phyloP scores from a whole-genome alignment of 2,113 vertebrate genomes.

The Paramormyrops kingsleyae region DNA sequence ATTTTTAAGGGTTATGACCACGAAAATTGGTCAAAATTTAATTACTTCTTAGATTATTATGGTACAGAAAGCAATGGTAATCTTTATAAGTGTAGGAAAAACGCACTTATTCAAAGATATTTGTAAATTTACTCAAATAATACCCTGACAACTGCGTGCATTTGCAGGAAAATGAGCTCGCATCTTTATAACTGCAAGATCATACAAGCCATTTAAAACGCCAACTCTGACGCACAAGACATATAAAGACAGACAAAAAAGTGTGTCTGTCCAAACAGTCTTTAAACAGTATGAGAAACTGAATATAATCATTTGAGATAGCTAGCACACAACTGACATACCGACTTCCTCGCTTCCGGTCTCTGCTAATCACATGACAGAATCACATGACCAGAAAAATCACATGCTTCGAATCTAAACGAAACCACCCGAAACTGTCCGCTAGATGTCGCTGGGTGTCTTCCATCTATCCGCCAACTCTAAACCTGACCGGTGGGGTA shows the following conservation, averaged over 20 bases:
- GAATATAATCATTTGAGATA: not conserved
- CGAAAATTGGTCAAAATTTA: not conserved
- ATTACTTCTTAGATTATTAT: not conserved
- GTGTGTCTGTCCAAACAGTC: not conserved
- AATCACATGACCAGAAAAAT: not conserved
- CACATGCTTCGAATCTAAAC: not conserved
- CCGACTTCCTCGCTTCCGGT: not conserved
- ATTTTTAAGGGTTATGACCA: not conserved
- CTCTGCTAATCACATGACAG: not conserved
- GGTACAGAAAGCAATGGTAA: not conserved
- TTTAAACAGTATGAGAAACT: not conserved
- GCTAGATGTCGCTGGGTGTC: conserved; percentile 1
- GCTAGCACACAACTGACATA: not conserved
- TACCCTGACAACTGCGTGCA: not conserved
- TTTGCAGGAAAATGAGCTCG: not conserved
- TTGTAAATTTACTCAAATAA: not conserved
- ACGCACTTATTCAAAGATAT: not conserved
- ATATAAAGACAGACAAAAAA: not conserved
- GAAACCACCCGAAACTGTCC: not conserved
- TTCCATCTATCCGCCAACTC: not conserved
- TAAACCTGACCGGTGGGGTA: not conserved
- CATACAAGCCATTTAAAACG: not conserved
- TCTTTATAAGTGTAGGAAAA: not conserved
- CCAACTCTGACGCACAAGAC: not conserved
- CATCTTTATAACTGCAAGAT: not conserved